Percentiles rank a stretch among this genome's conserved stretches.
These are phyloP conservation scores for Cuniculus paca DNA, from an alignment of 2,797 vertebrate genomes.

Conservation along the genomic window DNA sequence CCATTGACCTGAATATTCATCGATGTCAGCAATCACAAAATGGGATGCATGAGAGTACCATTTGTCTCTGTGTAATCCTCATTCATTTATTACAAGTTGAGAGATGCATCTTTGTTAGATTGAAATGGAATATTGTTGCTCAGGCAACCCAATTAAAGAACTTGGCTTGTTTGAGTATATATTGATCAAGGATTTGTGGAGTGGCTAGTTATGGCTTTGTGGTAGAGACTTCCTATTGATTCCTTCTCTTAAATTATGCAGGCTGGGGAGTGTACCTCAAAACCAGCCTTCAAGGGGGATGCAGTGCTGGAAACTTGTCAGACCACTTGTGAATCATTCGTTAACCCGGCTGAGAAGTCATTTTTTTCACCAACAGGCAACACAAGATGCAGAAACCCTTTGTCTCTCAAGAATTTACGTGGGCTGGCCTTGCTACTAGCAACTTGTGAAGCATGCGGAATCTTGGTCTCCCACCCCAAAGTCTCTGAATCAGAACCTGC, in stretches of 20 bases:
- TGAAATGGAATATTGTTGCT: slow-evolving; percentile 53
- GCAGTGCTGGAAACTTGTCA: neutral
- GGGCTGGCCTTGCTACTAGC: neutral
- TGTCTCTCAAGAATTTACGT: slow-evolving; percentile 4
- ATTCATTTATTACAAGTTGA: slow-evolving; percentile 14
- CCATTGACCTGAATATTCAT: slow-evolving; percentile 21
- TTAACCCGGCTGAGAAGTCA: neutral
- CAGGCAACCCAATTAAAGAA: slow-evolving; percentile 22
- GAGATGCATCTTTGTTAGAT: slow-evolving; percentile 25
- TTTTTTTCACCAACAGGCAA: neutral
- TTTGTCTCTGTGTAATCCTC: slow-evolving; percentile 14
- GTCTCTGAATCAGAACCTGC: neutral
- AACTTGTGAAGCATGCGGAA: neutral
- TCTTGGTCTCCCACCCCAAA: neutral
- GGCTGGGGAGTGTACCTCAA: neutral
- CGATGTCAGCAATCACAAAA: slow-evolving; percentile 71
- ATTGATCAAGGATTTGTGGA: neutral
- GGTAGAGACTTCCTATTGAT: neutral
- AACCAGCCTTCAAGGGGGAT: neutral
- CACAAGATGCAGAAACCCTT: neutral
- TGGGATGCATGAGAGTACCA: neutral
- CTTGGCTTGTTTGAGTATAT: slow-evolving; percentile 38
- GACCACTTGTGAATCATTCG: neutral
- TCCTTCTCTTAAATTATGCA: neutral
- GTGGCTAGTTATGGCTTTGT: neutral